A percentile compares a stretch with the other conserved stretches of the same genome.
These are phyloP conservation scores for Eupithecia tripunctaria DNA, from an alignment of 2,888 invertebrate genomes.

Conservation along the genomic window DNA sequence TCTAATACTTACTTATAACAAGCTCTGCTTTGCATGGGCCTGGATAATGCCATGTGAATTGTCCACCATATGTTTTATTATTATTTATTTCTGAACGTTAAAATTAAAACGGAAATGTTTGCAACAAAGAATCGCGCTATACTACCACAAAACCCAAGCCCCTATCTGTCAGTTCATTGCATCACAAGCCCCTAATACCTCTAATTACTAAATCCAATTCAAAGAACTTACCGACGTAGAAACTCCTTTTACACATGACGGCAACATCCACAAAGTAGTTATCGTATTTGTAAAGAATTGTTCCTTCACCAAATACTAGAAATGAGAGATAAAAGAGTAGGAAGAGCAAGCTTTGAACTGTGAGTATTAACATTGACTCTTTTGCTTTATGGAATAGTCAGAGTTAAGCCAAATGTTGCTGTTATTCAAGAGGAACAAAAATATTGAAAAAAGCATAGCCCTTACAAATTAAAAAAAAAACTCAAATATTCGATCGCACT, in stretches of 20 bases:
- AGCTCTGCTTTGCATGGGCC: too few relatives aligned
- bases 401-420: neutral
- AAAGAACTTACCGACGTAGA: constrained; percentile 69
- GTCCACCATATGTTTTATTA: too few relatives aligned
- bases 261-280: constrained; percentile 67
- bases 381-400: neutral
- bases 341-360: constrained; percentile 4
- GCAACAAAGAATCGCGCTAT: constrained; percentile 22
- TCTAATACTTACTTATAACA: too few relatives aligned
- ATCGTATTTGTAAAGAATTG: constrained; percentile 74
- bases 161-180: constrained; percentile 55
- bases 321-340: constrained; percentile 18
- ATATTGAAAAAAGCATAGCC: neutral
- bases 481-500: neutral
- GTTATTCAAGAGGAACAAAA: neutral
- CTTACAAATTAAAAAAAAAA: too few relatives aligned
- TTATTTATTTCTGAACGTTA: neutral
- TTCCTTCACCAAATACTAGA: constrained; percentile 65
- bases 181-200: constrained; percentile 55
- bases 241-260: constrained; percentile 69
- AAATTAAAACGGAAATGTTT: neutral
- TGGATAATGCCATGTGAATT: too few relatives aligned
- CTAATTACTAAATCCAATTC: constrained; percentile 79
- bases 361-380: constrained; percentile 21
- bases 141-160: constrained; percentile 38